phyloP scores from a whole-genome alignment of 2,113 vertebrate species.

The Pelobates fuscus region DNA sequence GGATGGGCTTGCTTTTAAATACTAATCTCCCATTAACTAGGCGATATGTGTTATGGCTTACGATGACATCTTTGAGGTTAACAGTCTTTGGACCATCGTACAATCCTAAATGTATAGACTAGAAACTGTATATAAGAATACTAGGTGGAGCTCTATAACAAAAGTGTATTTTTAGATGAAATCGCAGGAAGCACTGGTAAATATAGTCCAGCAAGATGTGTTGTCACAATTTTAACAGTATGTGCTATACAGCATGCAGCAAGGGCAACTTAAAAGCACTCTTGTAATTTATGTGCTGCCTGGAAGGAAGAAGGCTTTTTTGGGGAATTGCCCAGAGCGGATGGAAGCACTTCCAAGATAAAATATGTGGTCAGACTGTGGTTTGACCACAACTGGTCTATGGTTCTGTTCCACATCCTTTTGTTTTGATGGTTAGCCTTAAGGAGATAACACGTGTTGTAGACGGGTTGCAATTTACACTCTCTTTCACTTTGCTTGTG shows the following conservation, averaged over 20 bases:
- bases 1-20: no score
- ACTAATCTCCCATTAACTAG: no score
- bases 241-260: slow-evolving; percentile 47
- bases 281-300: slow-evolving; percentile 57
- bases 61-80: not conserved
- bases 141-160: slow-evolving; percentile 44
- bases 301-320: slow-evolving; percentile 58
- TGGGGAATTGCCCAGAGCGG: slow-evolving; percentile 52
- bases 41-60: not conserved
- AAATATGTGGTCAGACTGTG: slow-evolving; percentile 55
- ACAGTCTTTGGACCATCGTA: not conserved
- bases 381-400: slow-evolving; percentile 59
- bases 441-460: slow-evolving; percentile 53
- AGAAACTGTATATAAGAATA: slow-evolving; percentile 9
- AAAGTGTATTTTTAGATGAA: slow-evolving; percentile 60
- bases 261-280: slow-evolving; percentile 49
- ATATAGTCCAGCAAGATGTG: slow-evolving; percentile 41
- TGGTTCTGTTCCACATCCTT: slow-evolving; percentile 60
- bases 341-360: slow-evolving; percentile 58
- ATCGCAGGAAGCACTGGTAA: slow-evolving; percentile 56
- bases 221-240: not conserved
- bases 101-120: not conserved
- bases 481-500: slow-evolving; percentile 39
- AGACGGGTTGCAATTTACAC: slow-evolving; percentile 55
- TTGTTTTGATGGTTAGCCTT: slow-evolving; percentile 53